Evolutionary conservation across 2,888 invertebrate genomes (phyloP), one percentile per base, ranked within the genome.

Genomic region (Brachyptera risi): DNA sequence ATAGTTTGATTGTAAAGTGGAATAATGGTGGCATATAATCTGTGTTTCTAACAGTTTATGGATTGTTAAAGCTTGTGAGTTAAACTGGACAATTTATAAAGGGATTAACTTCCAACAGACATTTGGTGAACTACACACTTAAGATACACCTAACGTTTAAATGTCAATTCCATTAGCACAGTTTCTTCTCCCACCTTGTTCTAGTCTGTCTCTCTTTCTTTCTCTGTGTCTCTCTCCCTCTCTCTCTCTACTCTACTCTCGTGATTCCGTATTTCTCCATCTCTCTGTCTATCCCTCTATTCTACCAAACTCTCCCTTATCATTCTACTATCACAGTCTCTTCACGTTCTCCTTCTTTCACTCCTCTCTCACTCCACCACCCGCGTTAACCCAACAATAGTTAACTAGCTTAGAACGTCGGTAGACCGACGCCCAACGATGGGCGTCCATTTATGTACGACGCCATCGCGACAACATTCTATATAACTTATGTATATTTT

Each of bases 111-210:
- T 21, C 54, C 37, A 54, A 54, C 21, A 54, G 54, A 37, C 54
- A 31, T 54, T 54, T 23, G 54, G 54, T 54, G 38, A 31, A 19
- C 23, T 37, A 37, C 27, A 9, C 31, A 15, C 27, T 31, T n/a
- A 54, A 54, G 17, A 31, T 51, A 51, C 35, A 54, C 54, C 37
- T 21, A 21, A 19, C 26, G 19, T 19, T 54, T 54, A 37, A 54
- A 54, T 23, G 54, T 54, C 54, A 54, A 54, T 54, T 54, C 54
- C 54, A 54, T 54, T 54, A 54, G 44, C n/a, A 19, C 21, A 21
- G 37, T 31, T 21, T 21, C 7, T 11, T 50, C n/a, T n/a, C n/a
- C n/a, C n/a, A n/a, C n/a, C n/a, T n/a, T n/a, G n/a, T n/a, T 9
- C 7, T 50, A 1, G 27, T 50, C 17, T 31, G 23, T 24, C 24